Conservation (phyloP, 2,113 vertebrate species). For the Sardina pilchardus region DNA sequence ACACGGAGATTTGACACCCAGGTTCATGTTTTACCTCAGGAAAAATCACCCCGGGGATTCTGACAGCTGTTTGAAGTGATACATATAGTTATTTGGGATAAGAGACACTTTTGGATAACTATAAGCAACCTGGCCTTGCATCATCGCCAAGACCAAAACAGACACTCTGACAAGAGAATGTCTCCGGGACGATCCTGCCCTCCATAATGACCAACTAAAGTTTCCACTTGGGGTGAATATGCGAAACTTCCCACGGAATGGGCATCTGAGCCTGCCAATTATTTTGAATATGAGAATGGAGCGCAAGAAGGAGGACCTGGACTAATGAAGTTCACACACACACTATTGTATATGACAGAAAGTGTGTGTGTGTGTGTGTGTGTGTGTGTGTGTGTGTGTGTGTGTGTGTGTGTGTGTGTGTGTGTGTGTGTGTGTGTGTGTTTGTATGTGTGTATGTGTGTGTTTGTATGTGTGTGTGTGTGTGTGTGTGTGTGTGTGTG, state of each 20-base stretch:
- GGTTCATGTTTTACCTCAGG: neutral
- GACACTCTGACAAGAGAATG: neutral
- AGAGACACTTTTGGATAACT: too few species aligned
- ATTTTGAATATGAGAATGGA: neutral
- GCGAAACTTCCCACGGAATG: neutral
- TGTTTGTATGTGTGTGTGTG: neutral
- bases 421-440: neutral
- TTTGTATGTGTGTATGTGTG: neutral
- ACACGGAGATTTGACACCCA: neutral
- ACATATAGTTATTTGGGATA: neutral
- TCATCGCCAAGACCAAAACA: neutral
- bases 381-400: neutral
- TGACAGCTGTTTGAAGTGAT: neutral
- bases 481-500: too few species aligned
- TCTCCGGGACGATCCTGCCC: neutral
- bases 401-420: constrained; percentile 22
- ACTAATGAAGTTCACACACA: too few species aligned
- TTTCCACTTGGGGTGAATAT: neutral
- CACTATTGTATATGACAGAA: too few species aligned
- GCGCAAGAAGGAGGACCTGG: neutral
- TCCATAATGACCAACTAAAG: neutral
- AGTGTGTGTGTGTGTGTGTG: neutral
- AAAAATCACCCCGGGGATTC: neutral
- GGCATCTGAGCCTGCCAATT: neutral
- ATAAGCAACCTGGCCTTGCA: neutral